Conservation (phyloP, 2,888 invertebrate genomes). For the Saturnia japonica region DNA sequence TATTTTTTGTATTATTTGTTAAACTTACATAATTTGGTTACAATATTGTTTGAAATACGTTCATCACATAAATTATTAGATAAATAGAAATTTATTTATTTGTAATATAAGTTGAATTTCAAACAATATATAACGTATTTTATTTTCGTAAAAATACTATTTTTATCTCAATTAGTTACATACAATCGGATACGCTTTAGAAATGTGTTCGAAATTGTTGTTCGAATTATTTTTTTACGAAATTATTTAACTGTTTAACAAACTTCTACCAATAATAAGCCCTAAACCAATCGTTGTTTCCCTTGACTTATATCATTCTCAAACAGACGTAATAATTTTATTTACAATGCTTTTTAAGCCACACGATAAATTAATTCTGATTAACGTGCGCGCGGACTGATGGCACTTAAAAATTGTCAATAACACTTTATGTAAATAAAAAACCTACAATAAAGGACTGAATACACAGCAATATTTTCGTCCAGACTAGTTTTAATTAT, state of each 20-base stretch:
- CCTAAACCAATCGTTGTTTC: neutral
- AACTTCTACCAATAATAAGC: neutral
- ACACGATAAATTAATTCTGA: conserved; percentile 21
- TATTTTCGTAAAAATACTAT: neutral
- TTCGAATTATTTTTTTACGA: neutral
- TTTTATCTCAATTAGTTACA: neutral
- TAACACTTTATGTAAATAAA: conserved; percentile 38
- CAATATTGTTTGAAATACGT: neutral
- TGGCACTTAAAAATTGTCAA: conserved; percentile 47
- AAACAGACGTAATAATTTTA: conserved; percentile 19
- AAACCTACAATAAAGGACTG: conserved; percentile 37
- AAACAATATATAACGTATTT: neutral
- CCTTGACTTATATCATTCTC: conserved; percentile 17
- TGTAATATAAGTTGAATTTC: neutral
- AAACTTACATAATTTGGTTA: neutral
- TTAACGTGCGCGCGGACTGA: conserved; percentile 27
- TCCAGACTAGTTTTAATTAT: conserved; percentile 57
- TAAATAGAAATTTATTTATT: neutral
- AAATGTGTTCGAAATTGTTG: neutral
- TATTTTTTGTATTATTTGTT: neutral
- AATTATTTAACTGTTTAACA: neutral
- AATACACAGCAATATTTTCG: conserved; percentile 40
- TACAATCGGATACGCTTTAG: neutral
- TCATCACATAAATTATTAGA: neutral
- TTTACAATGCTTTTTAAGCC: conserved; percentile 25